Conservation (phyloP, 2,113 vertebrate genomes). For the Menura novaehollandiae region DNA sequence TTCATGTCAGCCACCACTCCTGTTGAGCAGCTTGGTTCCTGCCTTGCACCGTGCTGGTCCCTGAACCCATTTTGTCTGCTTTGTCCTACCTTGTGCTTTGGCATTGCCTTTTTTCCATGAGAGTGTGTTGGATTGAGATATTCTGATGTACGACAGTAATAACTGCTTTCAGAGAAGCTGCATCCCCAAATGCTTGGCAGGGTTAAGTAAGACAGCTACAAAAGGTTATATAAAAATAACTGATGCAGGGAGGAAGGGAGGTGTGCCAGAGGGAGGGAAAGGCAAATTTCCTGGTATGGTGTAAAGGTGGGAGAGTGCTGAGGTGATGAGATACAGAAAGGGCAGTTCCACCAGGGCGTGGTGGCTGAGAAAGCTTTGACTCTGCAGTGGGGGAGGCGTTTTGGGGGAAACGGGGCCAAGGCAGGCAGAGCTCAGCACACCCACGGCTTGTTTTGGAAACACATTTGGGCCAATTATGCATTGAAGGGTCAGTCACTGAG, state of each 20-base stretch:
- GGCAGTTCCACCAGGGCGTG: accelerated
- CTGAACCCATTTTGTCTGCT: not conserved
- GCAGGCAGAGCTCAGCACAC: not conserved
- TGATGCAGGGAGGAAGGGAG: not conserved
- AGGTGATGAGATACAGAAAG: not conserved
- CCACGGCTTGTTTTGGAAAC: not conserved
- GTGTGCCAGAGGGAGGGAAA: not conserved
- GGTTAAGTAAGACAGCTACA: not conserved
- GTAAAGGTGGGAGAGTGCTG: not conserved
- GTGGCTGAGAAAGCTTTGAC: not conserved
- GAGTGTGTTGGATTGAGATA: accelerated
- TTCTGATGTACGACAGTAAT: not conserved
- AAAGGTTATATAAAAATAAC: not conserved
- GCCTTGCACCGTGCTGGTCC: not conserved
- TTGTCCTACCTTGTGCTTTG: not conserved
- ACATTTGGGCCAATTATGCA: not conserved
- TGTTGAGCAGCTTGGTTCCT: not conserved
- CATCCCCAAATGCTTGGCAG: not conserved
- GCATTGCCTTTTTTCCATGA: not conserved
- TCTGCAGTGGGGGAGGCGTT: accelerated
- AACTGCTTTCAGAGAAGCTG: not conserved
- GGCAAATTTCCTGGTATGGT: accelerated
- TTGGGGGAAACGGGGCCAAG: accelerated
- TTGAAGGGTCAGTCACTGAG: not conserved
- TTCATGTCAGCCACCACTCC: not conserved